These are phyloP conservation scores for Charadrius vociferus DNA, from an alignment of 2,113 vertebrate genomes.

Conservation along the genomic window DNA sequence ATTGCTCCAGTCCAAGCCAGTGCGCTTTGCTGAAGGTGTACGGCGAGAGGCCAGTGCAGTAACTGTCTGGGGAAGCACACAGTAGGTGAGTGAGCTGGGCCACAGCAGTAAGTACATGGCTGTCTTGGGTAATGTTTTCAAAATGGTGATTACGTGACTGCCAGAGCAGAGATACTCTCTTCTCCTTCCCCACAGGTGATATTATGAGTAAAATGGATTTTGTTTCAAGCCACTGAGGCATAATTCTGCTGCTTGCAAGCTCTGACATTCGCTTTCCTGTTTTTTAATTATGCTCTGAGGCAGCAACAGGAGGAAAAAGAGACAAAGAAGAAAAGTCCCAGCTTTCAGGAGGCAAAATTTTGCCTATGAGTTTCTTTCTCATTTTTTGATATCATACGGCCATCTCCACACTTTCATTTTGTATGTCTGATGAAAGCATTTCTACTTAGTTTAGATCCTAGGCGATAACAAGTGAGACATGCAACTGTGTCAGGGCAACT, in stretches of 20 bases:
- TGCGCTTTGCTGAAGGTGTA: background rate
- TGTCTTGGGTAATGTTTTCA: background rate
- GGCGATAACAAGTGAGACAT: background rate
- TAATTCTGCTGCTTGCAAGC: background rate
- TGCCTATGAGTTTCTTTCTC: background rate
- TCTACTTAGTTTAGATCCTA: background rate
- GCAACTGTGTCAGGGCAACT: background rate
- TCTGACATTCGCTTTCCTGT: background rate
- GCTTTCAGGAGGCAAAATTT: background rate
- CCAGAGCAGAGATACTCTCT: background rate
- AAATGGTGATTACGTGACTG: background rate
- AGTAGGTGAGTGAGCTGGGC: background rate
- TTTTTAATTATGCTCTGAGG: background rate
- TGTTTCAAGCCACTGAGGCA: background rate
- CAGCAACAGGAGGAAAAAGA: background rate
- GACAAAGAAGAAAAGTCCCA: background rate
- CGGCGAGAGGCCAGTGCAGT: background rate
- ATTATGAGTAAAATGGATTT: background rate
- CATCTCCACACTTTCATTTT: background rate
- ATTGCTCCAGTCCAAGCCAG: background rate
- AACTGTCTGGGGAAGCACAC: background rate
- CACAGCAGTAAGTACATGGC: background rate
- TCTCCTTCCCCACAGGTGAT: background rate
- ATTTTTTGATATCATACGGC: background rate
- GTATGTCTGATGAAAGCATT: background rate